Percentiles rank a stretch among this genome's conserved stretches.
These are phyloP conservation scores for Polypedilum vanderplanki DNA, from an alignment of 1,140 invertebrate species.

Conservation along the genomic window DNA sequence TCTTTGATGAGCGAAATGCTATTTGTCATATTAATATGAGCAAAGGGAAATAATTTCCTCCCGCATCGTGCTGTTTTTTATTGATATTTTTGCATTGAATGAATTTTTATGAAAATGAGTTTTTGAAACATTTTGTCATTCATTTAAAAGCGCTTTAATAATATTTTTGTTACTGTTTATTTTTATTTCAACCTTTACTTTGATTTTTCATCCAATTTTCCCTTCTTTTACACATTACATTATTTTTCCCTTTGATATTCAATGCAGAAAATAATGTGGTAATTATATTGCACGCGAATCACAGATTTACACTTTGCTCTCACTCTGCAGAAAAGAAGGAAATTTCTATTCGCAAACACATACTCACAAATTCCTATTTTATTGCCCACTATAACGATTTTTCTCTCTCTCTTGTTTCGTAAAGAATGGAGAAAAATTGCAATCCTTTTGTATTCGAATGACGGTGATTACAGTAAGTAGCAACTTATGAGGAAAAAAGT, in stretches of 20 bases:
- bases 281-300: conserved; percentile 12
- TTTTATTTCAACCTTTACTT: neutral
- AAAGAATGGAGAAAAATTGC: neutral
- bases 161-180: neutral
- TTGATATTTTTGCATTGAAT: neutral
- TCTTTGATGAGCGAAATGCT: neutral
- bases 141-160: neutral
- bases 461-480: neutral
- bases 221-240: neutral
- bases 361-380: neutral
- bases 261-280: neutral
- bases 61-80: neutral
- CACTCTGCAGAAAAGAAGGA: neutral
- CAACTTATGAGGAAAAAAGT: neutral
- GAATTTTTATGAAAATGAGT: too few species aligned
- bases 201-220: neutral
- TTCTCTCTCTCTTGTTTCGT: neutral
- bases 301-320: neutral
- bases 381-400: neutral
- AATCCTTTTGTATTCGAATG: neutral
- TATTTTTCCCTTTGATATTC: neutral
- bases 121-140: neutral
- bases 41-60: neutral
- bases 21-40: neutral
- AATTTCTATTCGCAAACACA: conserved; percentile 3